phyloP scores from a whole-genome alignment of 2,888 invertebrate genomes.

The Drosophila sordidula region DNA sequence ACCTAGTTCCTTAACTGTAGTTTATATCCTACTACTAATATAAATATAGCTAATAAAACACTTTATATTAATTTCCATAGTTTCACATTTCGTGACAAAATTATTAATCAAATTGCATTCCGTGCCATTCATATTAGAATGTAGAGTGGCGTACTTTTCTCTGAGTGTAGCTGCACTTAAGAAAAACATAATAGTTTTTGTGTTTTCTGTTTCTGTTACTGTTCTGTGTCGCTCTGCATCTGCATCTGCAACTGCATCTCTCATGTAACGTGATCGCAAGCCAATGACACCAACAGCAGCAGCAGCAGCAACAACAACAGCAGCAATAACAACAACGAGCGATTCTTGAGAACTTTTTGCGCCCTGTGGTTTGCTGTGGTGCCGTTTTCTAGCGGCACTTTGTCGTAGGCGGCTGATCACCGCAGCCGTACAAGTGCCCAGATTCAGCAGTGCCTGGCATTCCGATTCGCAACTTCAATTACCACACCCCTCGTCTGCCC shows the following conservation, averaged over 20 bases:
- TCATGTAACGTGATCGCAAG: slow-evolving; percentile 50
- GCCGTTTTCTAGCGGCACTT: slow-evolving; percentile 54
- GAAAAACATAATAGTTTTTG: background rate
- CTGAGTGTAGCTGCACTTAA: slow-evolving; percentile 7
- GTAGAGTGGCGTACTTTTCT: too few species aligned
- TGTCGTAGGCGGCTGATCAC: slow-evolving; percentile 62
- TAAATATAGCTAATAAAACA: too few species aligned
- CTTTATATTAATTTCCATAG: too few species aligned
- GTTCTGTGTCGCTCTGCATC: background rate
- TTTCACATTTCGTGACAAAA: too few species aligned
- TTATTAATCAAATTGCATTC: too few species aligned
- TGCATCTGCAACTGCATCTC: slow-evolving; percentile 3
- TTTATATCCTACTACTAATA: too few species aligned
- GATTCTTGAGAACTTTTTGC: slow-evolving; percentile 45
- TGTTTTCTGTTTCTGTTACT: background rate
- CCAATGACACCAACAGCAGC: slow-evolving; percentile 51
- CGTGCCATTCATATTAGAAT: too few species aligned
- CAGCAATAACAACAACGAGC: slow-evolving; percentile 4
- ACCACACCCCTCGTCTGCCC: background rate
- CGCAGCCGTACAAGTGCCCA: slow-evolving; percentile 37
- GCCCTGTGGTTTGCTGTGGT: slow-evolving; percentile 38
- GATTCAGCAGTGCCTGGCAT: slow-evolving; percentile 22
- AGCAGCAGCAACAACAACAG: slow-evolving; percentile 11
- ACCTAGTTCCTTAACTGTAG: too few species aligned
- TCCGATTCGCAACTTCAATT: slow-evolving; percentile 20